Evolutionary conservation across 1,140 invertebrate genomes (phyloP).

Genomic region (Drosophila ambigua): DNA sequence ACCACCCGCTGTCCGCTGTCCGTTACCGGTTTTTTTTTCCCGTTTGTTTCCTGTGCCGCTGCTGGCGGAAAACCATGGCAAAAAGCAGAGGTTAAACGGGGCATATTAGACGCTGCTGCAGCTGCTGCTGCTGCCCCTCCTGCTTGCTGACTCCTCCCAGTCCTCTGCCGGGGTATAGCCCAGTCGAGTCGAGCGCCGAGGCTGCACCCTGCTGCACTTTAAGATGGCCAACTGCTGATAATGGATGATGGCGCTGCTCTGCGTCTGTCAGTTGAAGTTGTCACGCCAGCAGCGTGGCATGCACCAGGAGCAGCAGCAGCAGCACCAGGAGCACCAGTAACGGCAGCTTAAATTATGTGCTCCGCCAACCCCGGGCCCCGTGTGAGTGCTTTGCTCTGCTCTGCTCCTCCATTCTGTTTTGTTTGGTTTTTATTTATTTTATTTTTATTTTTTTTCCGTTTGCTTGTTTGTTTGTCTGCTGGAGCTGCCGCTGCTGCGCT

Average conservation of each 20-base stretch:
- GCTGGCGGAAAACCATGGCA: conserved; percentile 30
- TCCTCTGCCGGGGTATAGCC: not conserved
- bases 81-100: conserved; percentile 1
- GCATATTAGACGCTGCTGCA: conserved; percentile 3
- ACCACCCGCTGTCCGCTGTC: conserved; percentile 56
- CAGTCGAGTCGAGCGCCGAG: conserved; percentile 5
- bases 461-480: conserved; percentile 63
- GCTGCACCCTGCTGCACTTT: conserved; percentile 62
- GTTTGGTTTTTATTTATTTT: conserved; percentile 41
- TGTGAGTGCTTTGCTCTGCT: conserved; percentile 11
- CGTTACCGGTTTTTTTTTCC: conserved; percentile 21
- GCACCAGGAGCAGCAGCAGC: conserved; percentile 31
- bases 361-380: conserved; percentile 14
- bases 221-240: conserved; percentile 82
- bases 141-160: not conserved
- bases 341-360: conserved; percentile 76
- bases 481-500: conserved; percentile 73
- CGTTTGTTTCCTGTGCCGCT: conserved; percentile 46
- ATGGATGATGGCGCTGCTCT: conserved; percentile 79
- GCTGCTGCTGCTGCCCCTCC: too few species aligned
- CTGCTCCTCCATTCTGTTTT: conserved; percentile 27
- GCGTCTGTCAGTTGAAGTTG: conserved; percentile 80
- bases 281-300: conserved; percentile 68
- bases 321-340: conserved; percentile 39
- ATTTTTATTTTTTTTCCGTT: conserved; percentile 42